Conservation (phyloP, 2,888 invertebrate genomes). For the Abrostola triplasia region DNA sequence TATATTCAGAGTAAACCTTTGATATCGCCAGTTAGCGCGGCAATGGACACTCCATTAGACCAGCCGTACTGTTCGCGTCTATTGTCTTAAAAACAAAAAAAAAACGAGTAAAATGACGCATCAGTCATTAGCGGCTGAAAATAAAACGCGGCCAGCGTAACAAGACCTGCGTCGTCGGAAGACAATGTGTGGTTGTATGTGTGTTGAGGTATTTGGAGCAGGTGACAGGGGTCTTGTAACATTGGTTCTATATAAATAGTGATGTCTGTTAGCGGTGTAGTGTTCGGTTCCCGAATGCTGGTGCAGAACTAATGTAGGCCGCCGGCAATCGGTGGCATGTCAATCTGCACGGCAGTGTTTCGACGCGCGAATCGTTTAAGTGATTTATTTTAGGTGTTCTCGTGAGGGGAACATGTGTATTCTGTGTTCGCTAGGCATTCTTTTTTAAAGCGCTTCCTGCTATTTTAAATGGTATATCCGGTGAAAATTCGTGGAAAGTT, state of each 20-base stretch:
- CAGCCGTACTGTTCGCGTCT: conserved; percentile 39
- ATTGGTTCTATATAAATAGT: conserved; percentile 79
- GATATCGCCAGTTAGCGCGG: conserved; percentile 32
- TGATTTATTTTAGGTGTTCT: conserved; percentile 57
- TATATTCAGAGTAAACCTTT: conserved; percentile 30
- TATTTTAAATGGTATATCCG: conserved; percentile 5
- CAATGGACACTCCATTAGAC: conserved; percentile 50
- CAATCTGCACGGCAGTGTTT: conserved; percentile 69
- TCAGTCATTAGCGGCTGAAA: conserved; percentile 74
- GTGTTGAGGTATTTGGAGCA: conserved; percentile 61
- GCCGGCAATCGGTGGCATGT: conserved; percentile 73
- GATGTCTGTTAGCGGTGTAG: conserved; percentile 78
- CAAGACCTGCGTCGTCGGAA: conserved; percentile 46
- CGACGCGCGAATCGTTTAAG: conserved; percentile 55
- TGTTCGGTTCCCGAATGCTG: conserved; percentile 82
- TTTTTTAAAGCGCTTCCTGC: conserved; percentile 21
- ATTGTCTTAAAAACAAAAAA: conserved; percentile 74
- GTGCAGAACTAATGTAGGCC: conserved; percentile 79
- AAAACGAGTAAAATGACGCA: conserved; percentile 73
- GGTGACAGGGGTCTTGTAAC: conserved; percentile 65
- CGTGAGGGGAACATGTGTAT: conserved; percentile 47
- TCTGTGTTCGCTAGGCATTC: conserved; percentile 27
- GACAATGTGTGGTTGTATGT: conserved; percentile 39
- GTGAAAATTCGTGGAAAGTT: not conserved
- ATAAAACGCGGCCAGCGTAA: conserved; percentile 60